phyloP scores from a whole-genome alignment of 2,797 vertebrate species.

The Labroides dimidiatus region DNA sequence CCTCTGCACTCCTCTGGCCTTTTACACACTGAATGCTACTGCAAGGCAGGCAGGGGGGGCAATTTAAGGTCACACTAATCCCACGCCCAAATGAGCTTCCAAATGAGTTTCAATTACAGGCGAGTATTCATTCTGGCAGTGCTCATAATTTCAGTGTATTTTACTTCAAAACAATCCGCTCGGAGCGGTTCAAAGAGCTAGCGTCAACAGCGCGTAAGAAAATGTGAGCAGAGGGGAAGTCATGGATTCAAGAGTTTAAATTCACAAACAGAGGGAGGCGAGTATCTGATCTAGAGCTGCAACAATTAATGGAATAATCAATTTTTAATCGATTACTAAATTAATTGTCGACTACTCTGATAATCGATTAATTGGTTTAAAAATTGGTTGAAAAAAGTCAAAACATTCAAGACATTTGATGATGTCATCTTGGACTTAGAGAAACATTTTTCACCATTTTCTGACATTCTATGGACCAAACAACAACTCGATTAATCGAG shows the following conservation, averaged over 20 bases:
- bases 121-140: conserved; percentile 35
- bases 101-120: conserved; percentile 38
- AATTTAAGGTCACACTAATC: conserved; percentile 51
- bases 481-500: no score
- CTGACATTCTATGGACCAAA: no score
- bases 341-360: no score
- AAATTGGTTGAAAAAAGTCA: no score
- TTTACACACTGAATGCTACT: conserved; percentile 49
- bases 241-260: background rate
- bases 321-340: no score
- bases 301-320: no score
- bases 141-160: conserved; percentile 36
- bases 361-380: no score
- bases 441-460: no score
- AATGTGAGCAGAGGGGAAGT: background rate
- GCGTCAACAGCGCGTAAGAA: conserved; percentile 3
- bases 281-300: conserved; percentile 1
- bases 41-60: conserved; percentile 28
- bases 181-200: conserved; percentile 10
- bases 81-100: conserved; percentile 33
- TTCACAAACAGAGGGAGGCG: background rate
- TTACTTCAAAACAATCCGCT: conserved; percentile 27
- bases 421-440: no score
- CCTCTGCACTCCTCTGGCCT: conserved; percentile 38
- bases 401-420: no score